Conservation (phyloP, 2,888 invertebrate genomes). For the Rhorus exstirpatorius region DNA sequence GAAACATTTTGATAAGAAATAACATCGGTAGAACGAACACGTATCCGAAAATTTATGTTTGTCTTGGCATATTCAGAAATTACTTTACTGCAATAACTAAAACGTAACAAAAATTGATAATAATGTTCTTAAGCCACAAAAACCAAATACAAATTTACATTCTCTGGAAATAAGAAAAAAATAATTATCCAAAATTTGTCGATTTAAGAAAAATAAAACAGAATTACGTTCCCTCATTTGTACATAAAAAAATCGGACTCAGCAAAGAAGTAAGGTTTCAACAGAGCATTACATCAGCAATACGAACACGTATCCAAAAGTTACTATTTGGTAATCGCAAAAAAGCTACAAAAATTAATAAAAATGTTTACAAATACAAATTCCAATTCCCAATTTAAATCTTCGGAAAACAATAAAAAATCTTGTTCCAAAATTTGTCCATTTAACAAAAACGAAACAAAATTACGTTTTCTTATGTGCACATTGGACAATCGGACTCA, state of each 20-base stretch:
- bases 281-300: too few relatives aligned
- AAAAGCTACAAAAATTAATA: background rate
- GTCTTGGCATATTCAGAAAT: too few relatives aligned
- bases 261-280: too few relatives aligned
- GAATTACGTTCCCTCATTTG: background rate
- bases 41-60: background rate
- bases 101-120: background rate
- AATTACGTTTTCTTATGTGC: background rate
- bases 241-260: background rate
- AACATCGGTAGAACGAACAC: background rate
- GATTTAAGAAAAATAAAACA: background rate
- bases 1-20: background rate
- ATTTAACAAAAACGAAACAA: background rate
- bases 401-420: background rate
- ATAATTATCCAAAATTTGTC: background rate
- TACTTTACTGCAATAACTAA: too few relatives aligned
- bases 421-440: background rate
- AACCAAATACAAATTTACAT: constrained; percentile 4
- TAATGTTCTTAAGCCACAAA: background rate
- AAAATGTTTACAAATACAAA: background rate
- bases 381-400: too few relatives aligned
- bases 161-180: background rate
- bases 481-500: too few relatives aligned
- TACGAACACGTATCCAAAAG: too few relatives aligned
- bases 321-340: too few relatives aligned